Base-by-base conservation (phyloP, 1,140 invertebrate genomes). In the Drosophila eugracilis region DNA sequence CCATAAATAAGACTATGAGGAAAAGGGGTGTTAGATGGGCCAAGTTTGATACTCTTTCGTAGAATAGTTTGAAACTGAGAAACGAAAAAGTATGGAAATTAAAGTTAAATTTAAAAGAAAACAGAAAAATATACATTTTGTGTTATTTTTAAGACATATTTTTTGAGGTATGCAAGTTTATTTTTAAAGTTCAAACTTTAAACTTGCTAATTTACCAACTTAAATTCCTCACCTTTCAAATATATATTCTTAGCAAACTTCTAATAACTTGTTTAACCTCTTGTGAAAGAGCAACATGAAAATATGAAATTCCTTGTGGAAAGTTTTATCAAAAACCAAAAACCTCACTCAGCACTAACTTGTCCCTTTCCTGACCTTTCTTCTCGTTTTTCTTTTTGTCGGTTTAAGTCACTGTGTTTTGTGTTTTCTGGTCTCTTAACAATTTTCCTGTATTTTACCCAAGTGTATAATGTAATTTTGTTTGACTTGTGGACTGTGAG, bases 381-480 rank as follows among this genome's bases (percentile, higher is more conserved):
- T n/a, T n/a, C n/a, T n/a, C n/a, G n/a, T n/a, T n/a, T n/a, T n/a
- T 21, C 37, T 10, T 7, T 15, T 37, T 37, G n/a, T n/a, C 12
- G 26, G 44, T 9, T 7, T 26, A 41, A 34, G 36, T 14, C 53
- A n/a, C 24, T 7, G 26, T 36, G 66, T 49, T 22, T 12, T 42
- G 10, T 22, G 39, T 21, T 24, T 22, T 26, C 42, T 50, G 69
- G 72, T 65, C 70, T 52, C 59, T 44, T 58, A 75, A 49, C 71
- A 75, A 75, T 75, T 66, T 74, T 75, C 52, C 26, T 57, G 52
- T 44, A 66, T 75, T 73, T 73, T 72, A 45, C 69, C 69, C 66
- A 72, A 55, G 69, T 58, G 69, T 72, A 72, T 73, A 60, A 72
- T 72, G 67, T 60, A 45, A 72, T 73, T 72, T 72, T 30, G 30